Conservation (phyloP, 2,888 invertebrate species). For the Himalopsyche kuldschensis region DNA sequence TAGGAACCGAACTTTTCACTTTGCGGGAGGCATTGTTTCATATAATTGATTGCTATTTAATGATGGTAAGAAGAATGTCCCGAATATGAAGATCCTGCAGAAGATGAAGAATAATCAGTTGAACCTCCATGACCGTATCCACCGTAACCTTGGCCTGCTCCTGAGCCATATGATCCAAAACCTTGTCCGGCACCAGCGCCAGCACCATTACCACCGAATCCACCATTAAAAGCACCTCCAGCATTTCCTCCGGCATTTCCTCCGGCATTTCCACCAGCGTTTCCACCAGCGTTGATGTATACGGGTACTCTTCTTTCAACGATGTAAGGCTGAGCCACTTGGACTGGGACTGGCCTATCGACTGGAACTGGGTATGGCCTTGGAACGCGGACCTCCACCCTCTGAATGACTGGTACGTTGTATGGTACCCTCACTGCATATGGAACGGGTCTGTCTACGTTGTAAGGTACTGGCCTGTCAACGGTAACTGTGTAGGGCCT, state of each 20-base stretch:
- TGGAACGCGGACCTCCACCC: conserved; percentile 33
- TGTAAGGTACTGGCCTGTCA: conserved; percentile 24
- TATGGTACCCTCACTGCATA: conserved; percentile 34
- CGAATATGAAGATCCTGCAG: background rate
- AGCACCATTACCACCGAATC: background rate
- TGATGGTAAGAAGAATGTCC: no score
- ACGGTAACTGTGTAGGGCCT: background rate
- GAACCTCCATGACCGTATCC: background rate
- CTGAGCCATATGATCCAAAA: background rate
- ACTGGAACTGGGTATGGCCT: conserved; percentile 58
- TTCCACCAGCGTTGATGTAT: conserved; percentile 17
- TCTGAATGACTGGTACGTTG: conserved; percentile 29
- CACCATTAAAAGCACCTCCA: background rate
- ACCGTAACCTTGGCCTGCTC: background rate
- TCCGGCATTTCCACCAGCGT: conserved; percentile 42
- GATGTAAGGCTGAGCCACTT: conserved; percentile 45
- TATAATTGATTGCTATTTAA: no score
- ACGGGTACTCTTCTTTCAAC: conserved; percentile 56
- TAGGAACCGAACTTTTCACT: no score
- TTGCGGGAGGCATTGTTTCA: no score
- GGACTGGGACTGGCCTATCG: conserved; percentile 54
- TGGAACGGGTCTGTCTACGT: conserved; percentile 32
- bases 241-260: conserved; percentile 41
- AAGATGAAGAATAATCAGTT: background rate
- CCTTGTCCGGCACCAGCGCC: no score